Conservation (phyloP, 2,797 vertebrate genomes). For the Furcifer pardalis region DNA sequence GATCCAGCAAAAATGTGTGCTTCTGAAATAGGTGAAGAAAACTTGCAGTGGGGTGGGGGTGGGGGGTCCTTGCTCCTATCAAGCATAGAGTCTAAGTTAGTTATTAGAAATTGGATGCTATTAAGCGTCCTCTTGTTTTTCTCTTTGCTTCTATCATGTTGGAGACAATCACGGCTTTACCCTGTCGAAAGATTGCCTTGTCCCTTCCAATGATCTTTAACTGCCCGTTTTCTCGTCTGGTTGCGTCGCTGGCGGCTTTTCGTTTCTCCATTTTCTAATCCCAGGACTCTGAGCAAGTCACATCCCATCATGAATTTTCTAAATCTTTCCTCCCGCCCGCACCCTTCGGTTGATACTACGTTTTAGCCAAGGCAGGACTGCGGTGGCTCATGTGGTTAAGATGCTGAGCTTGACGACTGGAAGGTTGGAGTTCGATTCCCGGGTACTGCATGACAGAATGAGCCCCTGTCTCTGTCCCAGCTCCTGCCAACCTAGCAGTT, state of each 20-base stretch:
- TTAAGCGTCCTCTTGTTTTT: slow-evolving; percentile 28
- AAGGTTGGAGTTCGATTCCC: too few relatives aligned
- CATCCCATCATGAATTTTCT: slow-evolving; percentile 63
- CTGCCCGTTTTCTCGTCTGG: slow-evolving; percentile 54
- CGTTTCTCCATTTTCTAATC: slow-evolving; percentile 35
- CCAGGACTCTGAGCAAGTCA: slow-evolving; percentile 56
- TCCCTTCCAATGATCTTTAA: slow-evolving; percentile 65
- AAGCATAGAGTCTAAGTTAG: slow-evolving; percentile 11
- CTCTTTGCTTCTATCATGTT: not conserved
- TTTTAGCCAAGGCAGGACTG: accelerated
- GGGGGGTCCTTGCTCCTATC: not conserved
- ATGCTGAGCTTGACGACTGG: too few relatives aligned
- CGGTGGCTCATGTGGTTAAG: too few relatives aligned
- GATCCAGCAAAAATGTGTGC: not conserved
- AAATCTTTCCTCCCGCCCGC: not conserved
- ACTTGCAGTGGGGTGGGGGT: too few relatives aligned
- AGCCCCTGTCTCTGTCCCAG: too few relatives aligned
- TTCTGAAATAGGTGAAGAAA: not conserved
- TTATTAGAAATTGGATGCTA: slow-evolving; percentile 34
- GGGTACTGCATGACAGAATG: too few relatives aligned
- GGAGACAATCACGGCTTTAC: slow-evolving; percentile 24
- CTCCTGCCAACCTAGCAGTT: too few relatives aligned
- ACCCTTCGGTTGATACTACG: slow-evolving; percentile 26
- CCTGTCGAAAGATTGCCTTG: slow-evolving; percentile 65
- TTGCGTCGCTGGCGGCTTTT: slow-evolving; percentile 54